phyloP scores from a whole-genome alignment of 1,140 invertebrate species.

The Cydia strobilella region DNA sequence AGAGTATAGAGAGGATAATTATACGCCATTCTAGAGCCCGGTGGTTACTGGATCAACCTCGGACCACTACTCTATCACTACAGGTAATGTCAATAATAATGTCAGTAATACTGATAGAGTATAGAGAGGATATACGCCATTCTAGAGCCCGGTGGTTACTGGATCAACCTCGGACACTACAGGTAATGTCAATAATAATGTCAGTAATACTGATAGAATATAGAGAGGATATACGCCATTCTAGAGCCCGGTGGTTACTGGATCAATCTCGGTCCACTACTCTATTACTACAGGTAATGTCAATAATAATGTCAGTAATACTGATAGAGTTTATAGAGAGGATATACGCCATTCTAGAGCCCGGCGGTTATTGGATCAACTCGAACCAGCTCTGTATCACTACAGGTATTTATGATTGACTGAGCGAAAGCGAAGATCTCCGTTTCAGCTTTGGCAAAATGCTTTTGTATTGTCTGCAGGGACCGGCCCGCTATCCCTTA shows the following conservation, averaged over 20 bases:
- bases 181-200: slow-evolving; percentile 11
- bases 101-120: too few species aligned
- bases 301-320: background rate
- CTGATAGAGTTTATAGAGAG: too few species aligned
- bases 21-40: slow-evolving; percentile 93
- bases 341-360: background rate
- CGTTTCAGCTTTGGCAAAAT: too few species aligned
- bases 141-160: slow-evolving; percentile 78
- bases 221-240: background rate
- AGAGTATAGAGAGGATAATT: slow-evolving; percentile 97
- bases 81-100: slow-evolving; percentile 85
- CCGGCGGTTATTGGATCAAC: slow-evolving; percentile 30
- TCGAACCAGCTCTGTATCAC: slow-evolving; percentile 88
- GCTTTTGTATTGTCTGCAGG: too few species aligned
- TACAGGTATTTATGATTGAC: too few species aligned
- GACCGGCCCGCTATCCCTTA: too few species aligned
- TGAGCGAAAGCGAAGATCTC: too few species aligned
- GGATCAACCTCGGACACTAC: slow-evolving; percentile 89
- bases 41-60: slow-evolving; percentile 91
- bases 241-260: background rate
- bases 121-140: background rate
- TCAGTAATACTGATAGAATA: too few species aligned
- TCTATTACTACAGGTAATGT: background rate
- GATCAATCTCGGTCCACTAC: background rate
- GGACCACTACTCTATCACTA: too few species aligned